Evolutionary conservation across 2,797 vertebrate genomes (phyloP), one percentile per base, ranked within the genome.

Genomic region (Bryconaethiops microstoma): DNA sequence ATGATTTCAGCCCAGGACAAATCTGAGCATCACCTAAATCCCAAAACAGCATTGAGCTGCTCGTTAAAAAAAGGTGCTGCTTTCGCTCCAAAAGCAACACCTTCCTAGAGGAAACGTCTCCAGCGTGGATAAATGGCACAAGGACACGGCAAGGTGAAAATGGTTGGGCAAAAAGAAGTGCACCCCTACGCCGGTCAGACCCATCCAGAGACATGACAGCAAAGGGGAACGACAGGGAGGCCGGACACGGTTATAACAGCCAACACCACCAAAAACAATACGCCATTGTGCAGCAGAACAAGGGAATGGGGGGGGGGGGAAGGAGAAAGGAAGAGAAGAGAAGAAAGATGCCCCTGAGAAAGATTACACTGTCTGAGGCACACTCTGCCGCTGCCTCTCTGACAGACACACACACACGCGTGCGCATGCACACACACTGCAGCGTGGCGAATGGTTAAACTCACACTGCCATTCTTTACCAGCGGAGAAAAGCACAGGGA

Each of bases 361-460:
- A 83, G 79, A 85, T 82, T 84, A 76, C 59, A 35, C 70, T 74
- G 72, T 78, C 69, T 78, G 63, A 86, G 50, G 71, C 76, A 82
- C 79, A 80, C 77, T 57, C 72, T 76, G 59, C 69, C 54, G 67
- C 74, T 79, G 70, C 55, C 19, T 74, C 64, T 70, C 50, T 82
- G 39, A 54, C 74, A 64, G 42, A 70, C 76, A 67, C 10, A 60
- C 29, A 81, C 17, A 65, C 39, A 74, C 78, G 74, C 52, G 77
- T 19, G 84, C 54, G 57, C 42, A 69, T 45, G 77, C 35, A 72
- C 70, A 80, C 74, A 65, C 78, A 81, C 71, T 77, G 69, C 79
- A 82, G 82, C 77, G 23, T 85, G 59, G 74, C 69, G 67, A 83
- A 84, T 86, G 79, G 78, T 63, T 81, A 35, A 81, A 81, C 72